Conservation (phyloP, 2,797 vertebrate species). For the Sebastes alutus region DNA sequence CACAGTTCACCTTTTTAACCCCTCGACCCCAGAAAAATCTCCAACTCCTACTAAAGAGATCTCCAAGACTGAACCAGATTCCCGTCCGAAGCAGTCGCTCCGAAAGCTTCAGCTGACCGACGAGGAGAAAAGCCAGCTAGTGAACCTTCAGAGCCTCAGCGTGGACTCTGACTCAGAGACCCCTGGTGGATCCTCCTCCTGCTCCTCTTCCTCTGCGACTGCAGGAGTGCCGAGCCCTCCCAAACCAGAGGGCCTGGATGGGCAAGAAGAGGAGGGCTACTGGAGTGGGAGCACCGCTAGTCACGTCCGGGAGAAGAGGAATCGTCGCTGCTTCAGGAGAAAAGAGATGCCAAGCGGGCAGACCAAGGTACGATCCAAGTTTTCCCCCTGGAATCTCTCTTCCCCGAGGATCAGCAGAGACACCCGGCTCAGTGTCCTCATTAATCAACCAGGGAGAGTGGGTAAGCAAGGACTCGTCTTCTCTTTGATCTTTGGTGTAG, state of each 20-base stretch:
- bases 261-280: constrained; percentile 78
- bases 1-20: constrained; percentile 38
- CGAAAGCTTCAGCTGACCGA: constrained; percentile 82
- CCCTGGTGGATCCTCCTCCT: constrained; percentile 77
- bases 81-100: constrained; percentile 70
- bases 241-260: constrained; percentile 66
- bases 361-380: constrained; percentile 79
- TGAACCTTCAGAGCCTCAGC: constrained; percentile 81
- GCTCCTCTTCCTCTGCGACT: constrained; percentile 79
- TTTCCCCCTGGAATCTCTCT: constrained; percentile 86
- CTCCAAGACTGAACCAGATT: constrained; percentile 24
- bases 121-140: constrained; percentile 81
- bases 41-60: neutral
- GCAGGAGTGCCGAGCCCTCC: constrained; percentile 56
- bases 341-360: constrained; percentile 73
- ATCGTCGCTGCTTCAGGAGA: constrained; percentile 69
- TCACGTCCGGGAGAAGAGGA: constrained; percentile 69
- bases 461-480: constrained; percentile 51
- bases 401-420: constrained; percentile 81
- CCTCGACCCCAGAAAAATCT: constrained; percentile 4
- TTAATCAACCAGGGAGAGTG: constrained; percentile 59
- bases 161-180: constrained; percentile 82
- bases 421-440: constrained; percentile 71
- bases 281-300: constrained; percentile 74
- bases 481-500: neutral